A percentile compares a stretch with the other conserved stretches of the same genome.
These are phyloP conservation scores for Monopis laevigella DNA, from an alignment of 2,888 invertebrate genomes.

Conservation along the genomic window DNA sequence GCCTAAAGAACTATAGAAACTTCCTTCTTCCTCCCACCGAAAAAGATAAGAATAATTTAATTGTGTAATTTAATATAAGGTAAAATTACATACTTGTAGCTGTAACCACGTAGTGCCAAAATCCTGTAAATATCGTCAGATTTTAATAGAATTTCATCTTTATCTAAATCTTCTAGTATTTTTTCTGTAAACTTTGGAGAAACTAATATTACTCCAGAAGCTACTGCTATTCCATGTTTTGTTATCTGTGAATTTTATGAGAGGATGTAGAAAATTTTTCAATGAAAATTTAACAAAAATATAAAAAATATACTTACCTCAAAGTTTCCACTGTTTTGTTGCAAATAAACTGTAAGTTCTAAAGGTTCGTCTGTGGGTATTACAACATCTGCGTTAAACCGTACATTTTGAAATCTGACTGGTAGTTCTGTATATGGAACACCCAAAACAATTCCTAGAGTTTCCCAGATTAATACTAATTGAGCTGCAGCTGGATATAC, in stretches of 20 bases:
- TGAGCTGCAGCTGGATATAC: constrained; percentile 81
- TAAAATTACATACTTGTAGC: constrained; percentile 9
- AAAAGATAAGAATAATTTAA: too few species aligned
- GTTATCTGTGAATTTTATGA: not conserved
- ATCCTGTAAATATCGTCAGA: constrained; percentile 12
- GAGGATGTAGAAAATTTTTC: not conserved
- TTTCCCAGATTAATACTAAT: constrained; percentile 74
- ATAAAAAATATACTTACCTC: constrained; percentile 41
- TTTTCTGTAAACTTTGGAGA: not conserved
- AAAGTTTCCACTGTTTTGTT: constrained; percentile 68
- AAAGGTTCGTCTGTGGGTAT: constrained; percentile 27
- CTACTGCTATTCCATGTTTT: constrained; percentile 17
- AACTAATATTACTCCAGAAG: constrained; percentile 6
- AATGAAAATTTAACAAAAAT: not conserved
- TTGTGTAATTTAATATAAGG: too few species aligned
- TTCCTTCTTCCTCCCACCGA: too few species aligned
- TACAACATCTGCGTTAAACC: constrained; percentile 4
- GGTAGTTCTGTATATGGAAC: constrained; percentile 68
- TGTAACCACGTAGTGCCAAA: constrained; percentile 8
- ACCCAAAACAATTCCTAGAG: constrained; percentile 64
- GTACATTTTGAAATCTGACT: not conserved
- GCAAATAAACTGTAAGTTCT: constrained; percentile 63
- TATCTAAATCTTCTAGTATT: not conserved
- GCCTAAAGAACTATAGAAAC: too few species aligned
- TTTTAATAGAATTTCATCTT: not conserved